Evolutionary conservation across 2,888 invertebrate genomes (phyloP).

Genomic region (Megaustenia siamemsis): DNA sequence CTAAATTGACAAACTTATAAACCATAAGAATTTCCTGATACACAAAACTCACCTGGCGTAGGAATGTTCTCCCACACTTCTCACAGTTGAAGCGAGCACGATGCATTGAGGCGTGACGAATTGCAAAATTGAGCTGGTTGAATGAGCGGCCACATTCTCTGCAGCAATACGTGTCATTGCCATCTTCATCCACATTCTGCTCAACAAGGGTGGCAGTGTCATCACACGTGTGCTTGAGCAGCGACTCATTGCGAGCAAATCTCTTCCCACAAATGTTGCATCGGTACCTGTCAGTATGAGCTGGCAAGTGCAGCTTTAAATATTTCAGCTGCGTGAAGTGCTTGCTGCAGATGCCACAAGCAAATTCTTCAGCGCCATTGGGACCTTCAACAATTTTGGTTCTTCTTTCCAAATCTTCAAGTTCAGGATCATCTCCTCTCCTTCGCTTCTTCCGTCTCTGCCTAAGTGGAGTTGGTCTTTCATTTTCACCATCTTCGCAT

Average conservation of each 20-base stretch:
- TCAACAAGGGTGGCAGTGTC: slow-evolving; percentile 56
- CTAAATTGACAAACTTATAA: too few relatives aligned
- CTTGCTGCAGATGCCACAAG: slow-evolving; percentile 76
- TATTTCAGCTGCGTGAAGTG: slow-evolving; percentile 81
- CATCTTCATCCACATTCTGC: slow-evolving; percentile 56
- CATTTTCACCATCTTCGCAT: slow-evolving; percentile 45
- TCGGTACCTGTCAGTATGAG: slow-evolving; percentile 77
- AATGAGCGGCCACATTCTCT: slow-evolving; percentile 61
- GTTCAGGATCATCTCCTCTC: slow-evolving; percentile 55
- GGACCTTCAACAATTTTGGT: slow-evolving; percentile 59
- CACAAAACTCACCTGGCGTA: slow-evolving; percentile 50
- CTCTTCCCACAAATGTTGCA: slow-evolving; percentile 77
- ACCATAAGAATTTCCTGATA: too few relatives aligned
- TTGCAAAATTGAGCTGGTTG: slow-evolving; percentile 57
- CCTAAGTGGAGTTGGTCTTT: slow-evolving; percentile 4
- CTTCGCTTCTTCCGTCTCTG: slow-evolving; percentile 55
- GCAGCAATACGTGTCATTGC: slow-evolving; percentile 56
- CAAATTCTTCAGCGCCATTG: slow-evolving; percentile 59
- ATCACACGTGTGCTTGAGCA: slow-evolving; percentile 69
- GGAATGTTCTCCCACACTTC: slow-evolving; percentile 61
- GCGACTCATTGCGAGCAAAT: slow-evolving; percentile 76
- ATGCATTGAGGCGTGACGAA: slow-evolving; percentile 59
- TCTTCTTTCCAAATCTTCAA: slow-evolving; percentile 53
- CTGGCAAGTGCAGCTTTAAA: slow-evolving; percentile 80
- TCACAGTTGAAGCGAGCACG: slow-evolving; percentile 59